These are phyloP conservation scores for Oryzias javanicus DNA, from an alignment of 2,113 vertebrate species.

Conservation along the genomic window DNA sequence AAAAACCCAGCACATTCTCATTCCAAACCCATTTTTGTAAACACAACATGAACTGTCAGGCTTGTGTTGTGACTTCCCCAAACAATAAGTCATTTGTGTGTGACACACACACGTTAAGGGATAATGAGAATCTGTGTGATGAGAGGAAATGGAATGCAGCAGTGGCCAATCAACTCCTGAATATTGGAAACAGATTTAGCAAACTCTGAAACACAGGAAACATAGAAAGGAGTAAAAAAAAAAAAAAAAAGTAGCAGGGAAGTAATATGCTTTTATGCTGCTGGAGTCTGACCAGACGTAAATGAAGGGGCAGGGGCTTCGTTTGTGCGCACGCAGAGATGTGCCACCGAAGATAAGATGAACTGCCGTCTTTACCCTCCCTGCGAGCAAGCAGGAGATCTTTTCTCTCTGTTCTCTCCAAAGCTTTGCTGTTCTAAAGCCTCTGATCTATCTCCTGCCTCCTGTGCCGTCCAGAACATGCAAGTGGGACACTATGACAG, in stretches of 20 bases:
- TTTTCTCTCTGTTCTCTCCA: constrained; percentile 40
- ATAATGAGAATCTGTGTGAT: constrained; percentile 65
- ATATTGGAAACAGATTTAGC: constrained; percentile 52
- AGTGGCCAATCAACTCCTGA: constrained; percentile 56
- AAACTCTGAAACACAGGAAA: constrained; percentile 40
- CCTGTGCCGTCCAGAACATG: constrained; percentile 40
- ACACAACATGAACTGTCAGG: constrained; percentile 55
- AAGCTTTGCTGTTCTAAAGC: constrained; percentile 59
- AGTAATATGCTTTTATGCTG: constrained; percentile 23
- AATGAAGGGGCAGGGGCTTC: constrained; percentile 31
- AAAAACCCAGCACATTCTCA: constrained; percentile 3
- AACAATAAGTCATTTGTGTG: constrained; percentile 64
- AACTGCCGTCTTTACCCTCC: constrained; percentile 28
- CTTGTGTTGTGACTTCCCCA: constrained; percentile 45
- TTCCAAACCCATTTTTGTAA: constrained; percentile 40
- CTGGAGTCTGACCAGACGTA: constrained; percentile 39
- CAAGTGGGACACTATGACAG: constrained; percentile 37
- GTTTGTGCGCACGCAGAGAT: constrained; percentile 30
- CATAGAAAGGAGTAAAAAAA: constrained; percentile 23
- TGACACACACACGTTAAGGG: constrained; percentile 60
- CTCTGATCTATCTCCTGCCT: constrained; percentile 55
- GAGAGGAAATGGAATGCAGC: constrained; percentile 62
- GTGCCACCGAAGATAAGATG: constrained; percentile 38
- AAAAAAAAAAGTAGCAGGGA: constrained; percentile 34
- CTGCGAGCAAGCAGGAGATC: constrained; percentile 39